A percentile compares a stretch with the other conserved stretches of the same genome.
phyloP scores from a whole-genome alignment of 2,888 invertebrate species.

The Idaea straminata region DNA sequence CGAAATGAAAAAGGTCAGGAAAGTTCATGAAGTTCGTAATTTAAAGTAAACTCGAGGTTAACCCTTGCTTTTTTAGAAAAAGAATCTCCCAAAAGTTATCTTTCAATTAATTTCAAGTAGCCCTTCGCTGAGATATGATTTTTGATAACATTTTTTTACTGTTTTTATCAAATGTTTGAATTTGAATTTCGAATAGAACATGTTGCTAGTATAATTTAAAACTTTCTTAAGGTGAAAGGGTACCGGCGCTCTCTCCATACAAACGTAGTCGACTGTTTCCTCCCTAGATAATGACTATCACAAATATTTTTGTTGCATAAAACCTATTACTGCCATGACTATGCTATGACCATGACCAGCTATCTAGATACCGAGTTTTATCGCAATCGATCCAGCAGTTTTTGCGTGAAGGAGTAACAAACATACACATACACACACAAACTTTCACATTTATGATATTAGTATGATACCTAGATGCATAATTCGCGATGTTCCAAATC shows the following conservation, averaged over 20 bases:
- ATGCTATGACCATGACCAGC: too few relatives aligned
- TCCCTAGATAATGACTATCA: too few relatives aligned
- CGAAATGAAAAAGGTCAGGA: constrained; percentile 32
- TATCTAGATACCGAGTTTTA: too few relatives aligned
- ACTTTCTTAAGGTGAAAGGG: too few relatives aligned
- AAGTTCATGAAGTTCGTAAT: constrained; percentile 48
- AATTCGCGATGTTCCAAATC: background rate
- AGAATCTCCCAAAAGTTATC: constrained; percentile 60
- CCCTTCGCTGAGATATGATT: constrained; percentile 34
- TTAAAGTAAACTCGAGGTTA: constrained; percentile 59
- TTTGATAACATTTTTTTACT: constrained; percentile 29
- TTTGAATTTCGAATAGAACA: constrained; percentile 7
- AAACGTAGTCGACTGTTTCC: too few relatives aligned
- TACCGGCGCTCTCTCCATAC: too few relatives aligned
- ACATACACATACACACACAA: too few relatives aligned
- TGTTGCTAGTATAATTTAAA: background rate
- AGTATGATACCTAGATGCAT: background rate
- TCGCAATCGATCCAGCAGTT: too few relatives aligned
- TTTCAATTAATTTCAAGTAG: constrained; percentile 65
- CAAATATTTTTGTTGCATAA: too few relatives aligned
- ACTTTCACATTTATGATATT: too few relatives aligned
- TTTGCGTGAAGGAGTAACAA: too few relatives aligned
- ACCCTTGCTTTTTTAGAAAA: constrained; percentile 63
- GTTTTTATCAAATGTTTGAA: constrained; percentile 19
- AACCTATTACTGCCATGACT: too few relatives aligned